Evolutionary conservation across 1,140 invertebrate species (phyloP).

Genomic region (Proctacanthus coquilletti): DNA sequence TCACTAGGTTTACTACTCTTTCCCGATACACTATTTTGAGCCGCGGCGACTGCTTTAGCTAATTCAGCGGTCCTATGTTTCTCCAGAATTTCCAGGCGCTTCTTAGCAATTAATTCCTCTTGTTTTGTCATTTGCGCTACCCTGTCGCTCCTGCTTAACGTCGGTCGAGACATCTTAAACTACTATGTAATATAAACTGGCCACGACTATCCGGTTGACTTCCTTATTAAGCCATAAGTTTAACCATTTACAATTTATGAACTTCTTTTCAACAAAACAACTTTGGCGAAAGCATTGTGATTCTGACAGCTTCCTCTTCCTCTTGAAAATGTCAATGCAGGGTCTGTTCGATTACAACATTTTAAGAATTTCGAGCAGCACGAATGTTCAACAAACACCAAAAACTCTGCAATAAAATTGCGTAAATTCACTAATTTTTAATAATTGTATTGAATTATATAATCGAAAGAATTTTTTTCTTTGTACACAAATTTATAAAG

Average conservation of each 20-base stretch:
- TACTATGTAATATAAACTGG: no score
- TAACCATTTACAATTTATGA: not conserved
- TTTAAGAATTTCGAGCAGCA: no score
- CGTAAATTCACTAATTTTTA: no score
- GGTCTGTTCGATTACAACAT: no score
- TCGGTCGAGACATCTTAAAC: not conserved
- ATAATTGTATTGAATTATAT: no score
- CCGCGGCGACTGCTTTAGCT: conserved; percentile 30
- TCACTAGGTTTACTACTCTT: conserved; percentile 28
- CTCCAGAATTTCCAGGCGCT: conserved; percentile 53
- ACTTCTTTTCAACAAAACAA: not conserved
- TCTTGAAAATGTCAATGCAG: no score
- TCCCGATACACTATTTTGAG: conserved; percentile 20
- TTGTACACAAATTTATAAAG: not conserved
- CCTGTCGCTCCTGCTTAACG: conserved; percentile 34
- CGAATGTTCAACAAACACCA: no score
- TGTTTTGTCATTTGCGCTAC: conserved; percentile 57
- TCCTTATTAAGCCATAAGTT: no score
- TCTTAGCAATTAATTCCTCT: conserved; percentile 58
- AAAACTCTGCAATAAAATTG: no score
- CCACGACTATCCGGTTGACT: no score
- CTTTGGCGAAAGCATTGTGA: not conserved
- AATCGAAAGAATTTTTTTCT: no score
- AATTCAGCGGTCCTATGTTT: conserved; percentile 41
- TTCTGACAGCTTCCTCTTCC: not conserved